phyloP scores from a whole-genome alignment of 37 sponge, comb jelly and placozoan genomes.

The Hormiphora californensis region DNA sequence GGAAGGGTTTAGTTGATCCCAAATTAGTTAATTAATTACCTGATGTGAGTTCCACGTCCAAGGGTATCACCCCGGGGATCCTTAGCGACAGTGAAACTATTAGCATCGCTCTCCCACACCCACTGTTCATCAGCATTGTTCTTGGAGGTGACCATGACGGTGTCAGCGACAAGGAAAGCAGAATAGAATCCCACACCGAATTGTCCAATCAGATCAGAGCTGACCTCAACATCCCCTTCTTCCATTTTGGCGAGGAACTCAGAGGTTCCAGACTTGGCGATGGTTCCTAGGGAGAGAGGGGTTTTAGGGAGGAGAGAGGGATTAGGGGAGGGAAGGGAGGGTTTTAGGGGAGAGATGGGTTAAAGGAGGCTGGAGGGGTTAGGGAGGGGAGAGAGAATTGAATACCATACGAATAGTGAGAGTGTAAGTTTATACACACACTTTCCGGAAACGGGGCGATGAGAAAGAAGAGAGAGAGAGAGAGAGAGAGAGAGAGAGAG shows the following conservation, averaged over 20 bases:
- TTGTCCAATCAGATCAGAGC: conserved; percentile 90
- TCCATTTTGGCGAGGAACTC: conserved; percentile 91
- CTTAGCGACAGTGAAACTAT: conserved; percentile 72
- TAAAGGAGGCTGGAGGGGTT: no score
- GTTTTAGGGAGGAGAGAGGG: background rate
- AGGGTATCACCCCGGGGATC: conserved; percentile 93
- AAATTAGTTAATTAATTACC: conserved; percentile 56
- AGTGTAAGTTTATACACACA: no score
- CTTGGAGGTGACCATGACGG: conserved; percentile 93
- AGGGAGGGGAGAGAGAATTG: no score
- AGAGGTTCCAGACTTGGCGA: conserved; percentile 95
- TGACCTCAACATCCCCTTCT: conserved; percentile 6
- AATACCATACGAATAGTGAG: no score
- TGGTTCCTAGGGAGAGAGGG: conserved; percentile 64
- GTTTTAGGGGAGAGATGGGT: no score
- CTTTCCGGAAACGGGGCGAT: no score
- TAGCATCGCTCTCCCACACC: conserved; percentile 89
- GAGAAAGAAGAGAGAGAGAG: no score
- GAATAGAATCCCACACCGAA: conserved; percentile 99
- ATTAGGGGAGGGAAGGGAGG: no score
- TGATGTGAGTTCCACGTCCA: conserved; percentile 85
- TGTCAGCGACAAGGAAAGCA: conserved; percentile 92
- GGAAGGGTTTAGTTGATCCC: no score
- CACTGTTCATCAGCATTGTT: conserved; percentile 91
- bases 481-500: no score